phyloP scores from a whole-genome alignment of 2,888 invertebrate genomes.

The Athalia rosae region DNA sequence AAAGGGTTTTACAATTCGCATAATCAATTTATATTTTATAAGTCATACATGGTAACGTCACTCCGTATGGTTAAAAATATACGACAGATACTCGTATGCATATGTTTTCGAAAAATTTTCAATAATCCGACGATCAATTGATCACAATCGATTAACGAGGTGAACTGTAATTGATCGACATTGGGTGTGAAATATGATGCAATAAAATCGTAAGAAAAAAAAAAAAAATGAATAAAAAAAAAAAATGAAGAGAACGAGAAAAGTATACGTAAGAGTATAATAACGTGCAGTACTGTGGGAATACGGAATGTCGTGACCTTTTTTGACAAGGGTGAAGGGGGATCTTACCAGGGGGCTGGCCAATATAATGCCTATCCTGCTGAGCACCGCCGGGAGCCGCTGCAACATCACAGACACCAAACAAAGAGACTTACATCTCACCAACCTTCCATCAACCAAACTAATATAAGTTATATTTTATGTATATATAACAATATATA shows the following conservation, averaged over 20 bases:
- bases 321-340: constrained; percentile 61
- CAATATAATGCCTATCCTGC: constrained; percentile 97
- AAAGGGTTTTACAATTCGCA: too few relatives aligned
- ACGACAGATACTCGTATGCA: not conserved
- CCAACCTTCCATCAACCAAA: constrained; percentile 71
- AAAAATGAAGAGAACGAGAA: not conserved
- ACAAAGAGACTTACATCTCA: constrained; percentile 72
- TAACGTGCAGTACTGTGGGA: not conserved
- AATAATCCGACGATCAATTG: too few relatives aligned
- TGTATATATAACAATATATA: constrained; percentile 49
- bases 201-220: not conserved
- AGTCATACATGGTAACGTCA: constrained; percentile 29
- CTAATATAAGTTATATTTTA: constrained; percentile 56
- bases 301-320: constrained; percentile 38
- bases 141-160: too few relatives aligned
- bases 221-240: not conserved
- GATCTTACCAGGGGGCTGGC: constrained; percentile 95
- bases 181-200: not conserved
- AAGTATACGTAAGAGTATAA: not conserved
- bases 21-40: too few relatives aligned
- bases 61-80: constrained; percentile 14
- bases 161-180: too few relatives aligned
- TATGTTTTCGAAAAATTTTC: not conserved
- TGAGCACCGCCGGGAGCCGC: constrained; percentile 96
- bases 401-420: constrained; percentile 78